Evolutionary conservation across 2,797 vertebrate genomes (phyloP).

Genomic region (Arremon aurantiirostris): DNA sequence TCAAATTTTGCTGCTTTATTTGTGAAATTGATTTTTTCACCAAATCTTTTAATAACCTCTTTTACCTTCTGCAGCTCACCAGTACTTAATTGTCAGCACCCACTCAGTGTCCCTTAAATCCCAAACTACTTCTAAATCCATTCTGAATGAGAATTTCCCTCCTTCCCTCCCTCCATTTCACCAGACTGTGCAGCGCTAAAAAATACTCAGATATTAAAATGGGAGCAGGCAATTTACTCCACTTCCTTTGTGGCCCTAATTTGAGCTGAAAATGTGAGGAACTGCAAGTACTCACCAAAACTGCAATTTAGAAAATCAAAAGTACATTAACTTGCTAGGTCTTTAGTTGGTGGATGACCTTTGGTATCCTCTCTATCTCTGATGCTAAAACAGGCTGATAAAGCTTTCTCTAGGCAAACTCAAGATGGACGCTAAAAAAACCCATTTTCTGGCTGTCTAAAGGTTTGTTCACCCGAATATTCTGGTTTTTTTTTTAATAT

Average conservation of each 20-base stretch:
- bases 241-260: neutral
- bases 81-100: neutral
- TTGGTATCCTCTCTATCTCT: neutral
- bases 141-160: neutral
- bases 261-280: neutral
- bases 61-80: neutral
- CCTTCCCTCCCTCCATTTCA: neutral
- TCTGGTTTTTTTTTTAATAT: neutral
- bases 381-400: neutral
- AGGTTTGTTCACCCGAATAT: neutral
- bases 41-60: neutral
- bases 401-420: neutral
- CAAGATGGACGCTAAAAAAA: neutral
- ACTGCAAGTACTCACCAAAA: neutral
- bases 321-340: neutral
- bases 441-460: neutral
- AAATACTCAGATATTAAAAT: neutral
- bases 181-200: neutral
- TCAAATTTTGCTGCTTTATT: neutral
- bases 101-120: neutral
- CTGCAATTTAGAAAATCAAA: neutral
- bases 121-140: neutral
- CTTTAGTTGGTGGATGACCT: neutral
- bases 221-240: neutral
- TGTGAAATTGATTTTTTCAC: neutral